Evolutionary conservation across 2,113 vertebrate genomes (phyloP), one percentile per base, ranked within the genome.

Genomic region (Forbesichthys agassizii): DNA sequence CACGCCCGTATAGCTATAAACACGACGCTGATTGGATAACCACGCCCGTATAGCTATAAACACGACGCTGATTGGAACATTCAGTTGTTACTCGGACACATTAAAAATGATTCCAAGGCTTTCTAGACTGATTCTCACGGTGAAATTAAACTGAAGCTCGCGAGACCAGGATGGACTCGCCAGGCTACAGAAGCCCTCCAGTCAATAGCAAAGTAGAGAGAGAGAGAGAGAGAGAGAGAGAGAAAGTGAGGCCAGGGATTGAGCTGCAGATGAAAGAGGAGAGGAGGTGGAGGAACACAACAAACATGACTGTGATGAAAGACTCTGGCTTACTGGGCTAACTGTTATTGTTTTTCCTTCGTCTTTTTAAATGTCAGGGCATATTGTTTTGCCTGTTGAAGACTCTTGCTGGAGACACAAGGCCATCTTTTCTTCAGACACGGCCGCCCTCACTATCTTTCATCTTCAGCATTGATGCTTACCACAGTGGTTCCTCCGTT

Each of bases 331-430:
- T 60, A 13, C 36, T 10, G 2, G 66, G 67, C 14, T 64, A 66
- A 69, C 48, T 9, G 58, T 11, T 10, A 16, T 11, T n/a, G 9
- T 72, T 77, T 79, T 80, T 69, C 48, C 11, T 61, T 61, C 49
- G 76, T 76, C 69, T 66, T 82, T 71, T 79, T 75, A 85, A 20
- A 74, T 84, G 84, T 93, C 91, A 90, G 79, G 82, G 48, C 48
- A 68, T 27, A 73, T 85, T 72, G 1, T 68, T 73, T 58, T 80
- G 69, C 83, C 73, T 72, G 77, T 14, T 60, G 65, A 57, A 48
- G 1, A 81, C 80, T 60, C 80, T 86, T 86, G 84, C 86, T 90
- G 86, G 77, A 89, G 88, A 88, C 90, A 87, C 88, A 89, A 78
- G 85, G 81, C 86, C 83, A 80, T 89, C 74, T 60, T 82, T 84